Percentiles rank a stretch among this genome's conserved stretches.
Conservation (phyloP, 1,140 invertebrate species). For the Panonychus citri region DNA sequence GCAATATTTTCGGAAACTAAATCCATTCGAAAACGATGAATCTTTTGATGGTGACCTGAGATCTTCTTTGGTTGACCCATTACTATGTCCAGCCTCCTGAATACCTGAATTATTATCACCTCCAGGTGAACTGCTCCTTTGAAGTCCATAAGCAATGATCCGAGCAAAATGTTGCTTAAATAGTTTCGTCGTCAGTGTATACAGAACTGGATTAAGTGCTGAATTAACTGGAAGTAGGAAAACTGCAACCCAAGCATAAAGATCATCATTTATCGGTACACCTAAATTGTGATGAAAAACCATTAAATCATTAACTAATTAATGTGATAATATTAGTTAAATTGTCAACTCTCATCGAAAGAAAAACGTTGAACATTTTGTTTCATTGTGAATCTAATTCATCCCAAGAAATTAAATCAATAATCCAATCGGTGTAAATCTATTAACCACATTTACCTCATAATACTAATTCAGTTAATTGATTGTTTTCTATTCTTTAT, state of each 20-base stretch:
- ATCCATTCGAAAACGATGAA: background rate
- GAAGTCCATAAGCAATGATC: conserved; percentile 1
- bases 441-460: too few relatives aligned
- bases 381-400: too few relatives aligned
- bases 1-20: background rate
- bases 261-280: conserved; percentile 18
- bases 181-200: conserved; percentile 37
- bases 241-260: conserved; percentile 47
- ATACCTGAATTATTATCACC: background rate
- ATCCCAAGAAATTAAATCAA: too few relatives aligned
- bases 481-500: too few relatives aligned
- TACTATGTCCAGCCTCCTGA: background rate
- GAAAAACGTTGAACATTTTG: too few relatives aligned
- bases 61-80: background rate
- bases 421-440: too few relatives aligned
- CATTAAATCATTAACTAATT: background rate
- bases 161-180: conserved; percentile 10
- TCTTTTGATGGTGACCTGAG: background rate
- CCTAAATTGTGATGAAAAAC: conserved; percentile 2
- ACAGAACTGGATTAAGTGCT: conserved; percentile 48
- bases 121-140: background rate
- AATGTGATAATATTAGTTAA: too few relatives aligned
- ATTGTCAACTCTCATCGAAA: too few relatives aligned
- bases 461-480: too few relatives aligned
- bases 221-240: conserved; percentile 53